These are phyloP conservation scores for Cydia strobilella DNA, from an alignment of 1,140 invertebrate genomes.

Conservation along the genomic window DNA sequence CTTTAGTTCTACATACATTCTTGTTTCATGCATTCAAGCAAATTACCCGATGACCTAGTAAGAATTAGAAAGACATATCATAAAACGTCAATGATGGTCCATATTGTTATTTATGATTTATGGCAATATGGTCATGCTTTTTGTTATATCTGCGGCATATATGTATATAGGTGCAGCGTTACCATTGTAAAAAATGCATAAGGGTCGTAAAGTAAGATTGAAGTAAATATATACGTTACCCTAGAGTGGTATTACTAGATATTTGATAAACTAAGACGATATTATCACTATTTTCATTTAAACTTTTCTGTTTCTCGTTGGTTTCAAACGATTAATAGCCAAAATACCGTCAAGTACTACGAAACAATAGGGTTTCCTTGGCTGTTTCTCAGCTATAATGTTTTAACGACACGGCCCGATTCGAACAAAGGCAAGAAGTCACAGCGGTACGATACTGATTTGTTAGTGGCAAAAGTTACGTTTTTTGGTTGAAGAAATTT, in stretches of 20 bases:
- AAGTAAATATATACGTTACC: conserved; percentile 1
- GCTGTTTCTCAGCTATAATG: background rate
- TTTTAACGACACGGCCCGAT: no score
- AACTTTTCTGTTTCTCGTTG: background rate
- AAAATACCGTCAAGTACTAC: conserved; percentile 12
- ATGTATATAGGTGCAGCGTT: conserved; percentile 13
- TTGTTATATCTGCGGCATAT: conserved; percentile 2
- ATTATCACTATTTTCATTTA: background rate
- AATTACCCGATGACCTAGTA: no score
- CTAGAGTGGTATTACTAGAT: conserved; percentile 19
- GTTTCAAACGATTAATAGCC: background rate
- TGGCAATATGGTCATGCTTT: background rate
- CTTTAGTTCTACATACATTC: background rate
- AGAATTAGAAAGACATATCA: no score
- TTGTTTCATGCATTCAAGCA: no score
- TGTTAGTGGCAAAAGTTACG: no score
- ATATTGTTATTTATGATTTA: no score
- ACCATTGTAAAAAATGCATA: conserved; percentile 23
- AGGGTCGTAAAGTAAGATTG: background rate
- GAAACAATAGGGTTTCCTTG: conserved; percentile 6
- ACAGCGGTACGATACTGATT: no score
- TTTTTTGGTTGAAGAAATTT: no score
- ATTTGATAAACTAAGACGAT: conserved; percentile 9
- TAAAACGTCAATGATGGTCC: no score
- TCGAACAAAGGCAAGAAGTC: no score